A percentile compares a stretch with the other conserved stretches of the same genome.
Evolutionary conservation across 2,888 invertebrate species (phyloP).

Genomic region (Tipula confusa): DNA sequence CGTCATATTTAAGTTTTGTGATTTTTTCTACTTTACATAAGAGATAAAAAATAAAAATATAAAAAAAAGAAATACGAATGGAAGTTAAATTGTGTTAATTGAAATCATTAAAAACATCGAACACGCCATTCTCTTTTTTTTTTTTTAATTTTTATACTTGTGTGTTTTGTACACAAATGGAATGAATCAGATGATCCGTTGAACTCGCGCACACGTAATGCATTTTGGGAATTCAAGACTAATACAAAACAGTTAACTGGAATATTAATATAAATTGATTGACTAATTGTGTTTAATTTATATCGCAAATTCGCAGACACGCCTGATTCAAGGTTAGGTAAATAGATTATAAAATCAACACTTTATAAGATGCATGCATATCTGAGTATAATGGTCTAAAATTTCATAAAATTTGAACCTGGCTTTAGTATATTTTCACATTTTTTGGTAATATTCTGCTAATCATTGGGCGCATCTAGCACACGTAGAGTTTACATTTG

Average conservation of each 20-base stretch:
- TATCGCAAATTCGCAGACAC: neutral
- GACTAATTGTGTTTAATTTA: neutral
- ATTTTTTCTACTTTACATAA: neutral
- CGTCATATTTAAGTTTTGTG: neutral
- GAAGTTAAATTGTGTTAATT: neutral
- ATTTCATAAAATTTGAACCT: too few relatives aligned
- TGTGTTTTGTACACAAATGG: neutral
- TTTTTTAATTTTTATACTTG: neutral
- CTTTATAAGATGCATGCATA: too few relatives aligned
- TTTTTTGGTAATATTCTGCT: too few relatives aligned
- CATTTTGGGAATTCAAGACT: neutral
- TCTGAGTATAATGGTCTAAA: too few relatives aligned
- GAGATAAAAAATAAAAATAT: neutral
- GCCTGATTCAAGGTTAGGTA: neutral
- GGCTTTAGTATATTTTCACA: too few relatives aligned
- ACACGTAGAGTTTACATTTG: too few relatives aligned
- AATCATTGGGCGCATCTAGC: too few relatives aligned
- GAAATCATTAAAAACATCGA: neutral
- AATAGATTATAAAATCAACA: too few relatives aligned
- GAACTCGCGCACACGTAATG: neutral
- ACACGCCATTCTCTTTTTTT: conserved; percentile 1
- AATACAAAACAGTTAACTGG: neutral
- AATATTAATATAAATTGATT: neutral
- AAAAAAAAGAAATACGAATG: neutral
- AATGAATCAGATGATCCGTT: neutral